A percentile compares a stretch with the other conserved stretches of the same genome.
phyloP scores from a whole-genome alignment of 1,140 invertebrate species.

The Zaprionus camerounensis region DNA sequence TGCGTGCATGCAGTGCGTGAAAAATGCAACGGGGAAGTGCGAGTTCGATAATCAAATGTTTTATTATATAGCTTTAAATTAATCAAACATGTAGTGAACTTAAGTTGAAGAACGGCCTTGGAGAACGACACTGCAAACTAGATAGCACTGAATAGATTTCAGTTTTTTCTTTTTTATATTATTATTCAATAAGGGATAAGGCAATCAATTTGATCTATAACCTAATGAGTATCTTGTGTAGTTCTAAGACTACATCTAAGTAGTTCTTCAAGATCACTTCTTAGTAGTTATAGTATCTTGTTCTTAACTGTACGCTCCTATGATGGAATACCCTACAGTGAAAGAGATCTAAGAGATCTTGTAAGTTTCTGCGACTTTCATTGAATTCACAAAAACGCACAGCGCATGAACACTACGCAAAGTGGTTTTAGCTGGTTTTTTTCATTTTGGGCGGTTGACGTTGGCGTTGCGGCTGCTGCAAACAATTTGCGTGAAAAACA shows the following conservation, averaged over 20 bases:
- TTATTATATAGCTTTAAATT: not conserved
- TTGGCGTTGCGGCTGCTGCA: constrained; percentile 31
- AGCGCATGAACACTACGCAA: constrained; percentile 22
- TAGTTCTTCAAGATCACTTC: no score
- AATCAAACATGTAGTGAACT: not conserved
- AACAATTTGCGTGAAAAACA: constrained; percentile 70
- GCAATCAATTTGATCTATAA: no score
- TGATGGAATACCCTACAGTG: no score
- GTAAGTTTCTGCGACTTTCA: not conserved
- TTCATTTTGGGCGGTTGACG: constrained; percentile 25
- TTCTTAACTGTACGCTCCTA: no score
- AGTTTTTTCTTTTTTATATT: no score
- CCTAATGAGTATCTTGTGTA: no score
- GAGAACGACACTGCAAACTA: no score
- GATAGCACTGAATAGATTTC: no score
- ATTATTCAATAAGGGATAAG: no score
- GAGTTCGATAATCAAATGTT: not conserved
- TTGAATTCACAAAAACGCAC: not conserved
- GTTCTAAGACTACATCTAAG: no score
- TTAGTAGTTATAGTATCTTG: no score
- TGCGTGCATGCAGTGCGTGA: constrained; percentile 7
- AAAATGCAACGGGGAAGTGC: not conserved
- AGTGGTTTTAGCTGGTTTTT: constrained; percentile 31
- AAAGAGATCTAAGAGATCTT: no score
- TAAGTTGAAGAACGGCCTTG: not conserved